These are phyloP conservation scores for Pterocles gutturalis DNA, from an alignment of 2,113 vertebrate genomes.

Conservation along the genomic window DNA sequence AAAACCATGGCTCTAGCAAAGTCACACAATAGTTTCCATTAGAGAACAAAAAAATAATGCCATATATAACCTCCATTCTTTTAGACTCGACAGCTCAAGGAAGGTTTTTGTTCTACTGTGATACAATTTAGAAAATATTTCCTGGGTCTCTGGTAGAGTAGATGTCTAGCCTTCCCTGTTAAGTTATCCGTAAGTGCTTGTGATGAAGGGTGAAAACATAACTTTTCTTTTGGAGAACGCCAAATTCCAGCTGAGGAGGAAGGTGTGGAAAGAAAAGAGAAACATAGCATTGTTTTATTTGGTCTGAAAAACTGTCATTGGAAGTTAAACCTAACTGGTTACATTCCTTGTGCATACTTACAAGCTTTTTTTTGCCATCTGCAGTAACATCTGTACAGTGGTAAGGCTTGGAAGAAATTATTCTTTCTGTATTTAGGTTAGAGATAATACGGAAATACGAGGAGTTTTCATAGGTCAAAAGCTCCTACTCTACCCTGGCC, in stretches of 20 bases:
- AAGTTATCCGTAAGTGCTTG: not conserved
- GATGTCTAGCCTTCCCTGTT: not conserved
- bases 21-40: slow-evolving; percentile 26
- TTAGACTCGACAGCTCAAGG: not conserved
- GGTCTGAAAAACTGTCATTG: not conserved
- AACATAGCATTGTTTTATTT: not conserved
- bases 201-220: not conserved
- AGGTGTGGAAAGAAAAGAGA: not conserved
- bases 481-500: not conserved
- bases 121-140: slow-evolving; percentile 29
- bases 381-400: not conserved
- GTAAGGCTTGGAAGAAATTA: not conserved
- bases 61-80: slow-evolving; percentile 11
- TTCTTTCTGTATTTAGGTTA: not conserved
- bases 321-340: not conserved
- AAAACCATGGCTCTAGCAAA: not conserved
- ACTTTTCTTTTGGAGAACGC: not conserved
- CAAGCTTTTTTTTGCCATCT: not conserved
- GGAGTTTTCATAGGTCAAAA: not conserved
- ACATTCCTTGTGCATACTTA: not conserved
- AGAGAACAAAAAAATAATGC: slow-evolving; percentile 28
- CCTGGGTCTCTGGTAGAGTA: not conserved
- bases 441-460: not conserved
- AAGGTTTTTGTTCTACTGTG: not conserved
- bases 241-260: not conserved